Evolutionary conservation across 1,140 invertebrate species (phyloP), one percentile per base, ranked within the genome.

Genomic region (Zaprionus vittiger): DNA sequence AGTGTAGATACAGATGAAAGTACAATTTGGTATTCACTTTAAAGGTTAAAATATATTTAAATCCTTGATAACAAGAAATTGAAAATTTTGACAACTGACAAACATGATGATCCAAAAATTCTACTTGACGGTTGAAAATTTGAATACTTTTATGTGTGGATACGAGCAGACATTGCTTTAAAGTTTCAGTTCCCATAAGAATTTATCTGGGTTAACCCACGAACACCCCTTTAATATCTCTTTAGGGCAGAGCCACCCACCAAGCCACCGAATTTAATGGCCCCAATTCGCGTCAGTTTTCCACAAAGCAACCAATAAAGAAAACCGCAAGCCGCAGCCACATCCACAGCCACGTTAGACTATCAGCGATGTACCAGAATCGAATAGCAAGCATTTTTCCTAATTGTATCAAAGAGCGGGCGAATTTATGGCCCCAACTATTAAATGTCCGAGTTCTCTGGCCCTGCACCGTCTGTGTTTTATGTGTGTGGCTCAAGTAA

Each of bases 341-440:
- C 47, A 64, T 38, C 44, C 56, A 77, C 47, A 64, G 44, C 44
- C 56, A 77, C 65, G 52, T 69, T 55, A 14, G 31, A 49, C 74
- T 80, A 87, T 83, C 84, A 79, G 69, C 72, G 67, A 81, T 84
- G 72, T 81, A 75, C 70, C 55, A 71, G 70, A 75, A 80, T 69
- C 79, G 69, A 79, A 84, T 81, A 72, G 59, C 72, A 41, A 78
- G 75, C 73, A 79, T 79, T 83, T 75, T 56, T 69, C 67, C 73
- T 82, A 85, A 89, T 89, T 89, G 81, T 77, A 74, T 77, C 75
- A 67, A 73, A 77, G 76, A 57, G 71, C 81, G 15, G 55, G 60
- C 73, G 79, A 90, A 89, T 89, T 89, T 90, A 89, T 89, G 69
- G 69, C 47, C 15, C 47, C 56, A 57, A 77, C 66, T 77, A 73